phyloP scores from a whole-genome alignment of 2,888 invertebrate genomes.

The Mimachlamys varia region DNA sequence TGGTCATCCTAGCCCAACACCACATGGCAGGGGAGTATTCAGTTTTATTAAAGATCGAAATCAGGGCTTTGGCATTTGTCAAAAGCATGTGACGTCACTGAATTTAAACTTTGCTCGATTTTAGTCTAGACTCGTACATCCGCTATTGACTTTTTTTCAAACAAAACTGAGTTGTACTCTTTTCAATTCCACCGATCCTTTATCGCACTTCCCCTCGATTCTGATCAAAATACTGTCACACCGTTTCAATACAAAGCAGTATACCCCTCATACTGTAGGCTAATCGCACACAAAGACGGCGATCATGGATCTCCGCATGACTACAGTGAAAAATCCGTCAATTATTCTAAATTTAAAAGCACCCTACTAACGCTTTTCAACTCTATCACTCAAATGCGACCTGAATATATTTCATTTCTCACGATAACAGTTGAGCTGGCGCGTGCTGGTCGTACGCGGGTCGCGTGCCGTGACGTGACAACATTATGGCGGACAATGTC shows the following conservation, averaged over 20 bases:
- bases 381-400: conserved; percentile 1
- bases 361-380: not conserved
- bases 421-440: conserved; percentile 37
- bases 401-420: conserved; percentile 39
- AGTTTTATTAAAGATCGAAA: no score
- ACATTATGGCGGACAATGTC: conserved; percentile 3
- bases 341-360: conserved; percentile 34
- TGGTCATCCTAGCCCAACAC: no score
- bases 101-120: no score
- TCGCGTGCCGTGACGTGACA: conserved; percentile 37
- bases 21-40: no score
- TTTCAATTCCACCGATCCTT: not conserved
- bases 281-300: not conserved
- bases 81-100: no score
- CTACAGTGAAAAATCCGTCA: conserved; percentile 18
- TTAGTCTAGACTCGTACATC: not conserved
- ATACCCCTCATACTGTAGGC: not conserved
- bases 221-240: not conserved
- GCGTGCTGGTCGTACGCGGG: conserved; percentile 15
- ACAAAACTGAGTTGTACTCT: not conserved
- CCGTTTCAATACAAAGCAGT: not conserved
- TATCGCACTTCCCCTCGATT: not conserved
- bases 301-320: not conserved
- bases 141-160: not conserved
- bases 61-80: no score